Conservation (phyloP, 2,888 invertebrate genomes). For the Strigamia maritima region DNA sequence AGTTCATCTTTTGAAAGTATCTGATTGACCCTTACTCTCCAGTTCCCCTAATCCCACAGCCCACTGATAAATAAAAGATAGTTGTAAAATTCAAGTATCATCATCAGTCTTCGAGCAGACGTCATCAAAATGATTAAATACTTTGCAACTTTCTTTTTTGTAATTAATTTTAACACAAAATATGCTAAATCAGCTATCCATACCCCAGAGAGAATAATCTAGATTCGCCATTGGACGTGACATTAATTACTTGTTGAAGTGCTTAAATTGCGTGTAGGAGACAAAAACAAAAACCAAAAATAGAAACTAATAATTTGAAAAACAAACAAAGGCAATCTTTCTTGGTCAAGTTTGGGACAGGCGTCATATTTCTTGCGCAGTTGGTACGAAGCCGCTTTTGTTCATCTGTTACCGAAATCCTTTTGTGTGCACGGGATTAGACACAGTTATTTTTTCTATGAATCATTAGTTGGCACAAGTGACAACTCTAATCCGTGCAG, state of each 20-base stretch:
- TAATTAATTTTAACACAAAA: too few relatives aligned
- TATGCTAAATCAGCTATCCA: too few relatives aligned
- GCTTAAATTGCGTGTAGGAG: background rate
- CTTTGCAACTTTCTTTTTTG: too few relatives aligned
- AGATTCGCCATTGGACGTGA: too few relatives aligned
- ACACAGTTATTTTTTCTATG: slow-evolving; percentile 18
- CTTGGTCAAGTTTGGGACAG: slow-evolving; percentile 2
- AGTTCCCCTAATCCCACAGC: too few relatives aligned
- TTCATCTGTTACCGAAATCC: slow-evolving; percentile 27
- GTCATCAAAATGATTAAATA: too few relatives aligned
- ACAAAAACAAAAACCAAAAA: background rate
- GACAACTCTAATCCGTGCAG: slow-evolving; percentile 25
- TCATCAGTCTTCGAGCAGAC: too few relatives aligned
- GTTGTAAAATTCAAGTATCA: too few relatives aligned
- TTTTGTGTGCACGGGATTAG: slow-evolving; percentile 29
- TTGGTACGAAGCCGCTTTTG: slow-evolving; percentile 12
- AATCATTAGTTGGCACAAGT: slow-evolving; percentile 24
- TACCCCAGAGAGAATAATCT: too few relatives aligned
- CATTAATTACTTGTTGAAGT: background rate
- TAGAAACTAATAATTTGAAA: background rate
- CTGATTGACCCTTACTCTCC: too few relatives aligned
- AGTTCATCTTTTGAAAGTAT: too few relatives aligned
- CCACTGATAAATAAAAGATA: too few relatives aligned
- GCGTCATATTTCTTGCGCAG: slow-evolving; percentile 21
- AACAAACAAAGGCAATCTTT: background rate